Conservation (phyloP, 2,888 invertebrate genomes). For the Seira musarum region DNA sequence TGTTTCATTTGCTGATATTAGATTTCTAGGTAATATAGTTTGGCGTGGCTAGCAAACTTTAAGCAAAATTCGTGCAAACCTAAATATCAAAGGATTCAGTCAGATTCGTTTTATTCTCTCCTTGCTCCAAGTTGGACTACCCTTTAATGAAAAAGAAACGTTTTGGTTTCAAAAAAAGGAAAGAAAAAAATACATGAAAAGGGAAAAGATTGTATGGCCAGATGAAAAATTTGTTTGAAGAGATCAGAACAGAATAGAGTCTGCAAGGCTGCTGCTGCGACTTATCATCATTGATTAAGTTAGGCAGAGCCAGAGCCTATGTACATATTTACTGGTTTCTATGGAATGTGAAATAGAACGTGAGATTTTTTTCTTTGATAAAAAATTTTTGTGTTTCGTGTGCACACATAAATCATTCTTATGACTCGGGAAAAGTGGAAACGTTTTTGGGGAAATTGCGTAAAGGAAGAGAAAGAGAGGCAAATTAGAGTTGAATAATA, state of each 20-base stretch:
- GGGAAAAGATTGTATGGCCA: neutral
- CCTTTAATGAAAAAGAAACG: neutral
- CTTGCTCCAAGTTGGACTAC: too few species aligned
- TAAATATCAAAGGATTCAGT: too few species aligned
- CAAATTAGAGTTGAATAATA: constrained; percentile 44
- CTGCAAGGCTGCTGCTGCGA: neutral
- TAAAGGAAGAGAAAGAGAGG: neutral
- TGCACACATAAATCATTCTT: neutral
- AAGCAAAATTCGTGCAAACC: too few species aligned
- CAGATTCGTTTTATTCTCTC: too few species aligned
- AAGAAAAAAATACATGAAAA: neutral
- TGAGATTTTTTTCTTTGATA: neutral
- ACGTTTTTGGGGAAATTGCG: neutral
- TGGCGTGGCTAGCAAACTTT: too few species aligned
- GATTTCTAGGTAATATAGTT: too few species aligned
- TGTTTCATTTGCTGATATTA: too few species aligned
- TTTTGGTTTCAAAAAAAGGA: neutral
- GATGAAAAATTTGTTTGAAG: neutral
- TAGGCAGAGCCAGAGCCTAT: neutral
- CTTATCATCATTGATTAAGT: constrained; percentile 3
- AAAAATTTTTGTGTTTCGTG: neutral
- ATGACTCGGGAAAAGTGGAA: neutral
- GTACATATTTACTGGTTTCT: neutral
- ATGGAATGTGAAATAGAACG: neutral
- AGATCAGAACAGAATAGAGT: neutral